Evolutionary conservation across 2,113 vertebrate genomes (phyloP).

Genomic region (Perognathus longimembris): DNA sequence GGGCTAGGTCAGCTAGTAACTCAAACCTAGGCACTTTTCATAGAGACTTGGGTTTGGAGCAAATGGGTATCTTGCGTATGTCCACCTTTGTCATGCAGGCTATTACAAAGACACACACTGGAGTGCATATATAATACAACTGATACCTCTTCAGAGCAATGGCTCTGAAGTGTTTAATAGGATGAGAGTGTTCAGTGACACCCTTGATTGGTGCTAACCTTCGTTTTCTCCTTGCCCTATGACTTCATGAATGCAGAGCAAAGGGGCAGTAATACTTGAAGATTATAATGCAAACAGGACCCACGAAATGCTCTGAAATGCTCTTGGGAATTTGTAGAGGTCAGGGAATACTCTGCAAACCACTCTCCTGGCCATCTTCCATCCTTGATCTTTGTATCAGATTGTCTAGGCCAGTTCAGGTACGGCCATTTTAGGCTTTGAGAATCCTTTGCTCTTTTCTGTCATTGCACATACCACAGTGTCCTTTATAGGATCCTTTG

Average conservation of each 20-base stretch:
- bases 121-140: not conserved
- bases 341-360: not conserved
- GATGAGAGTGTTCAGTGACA: not conserved
- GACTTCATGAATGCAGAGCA: not conserved
- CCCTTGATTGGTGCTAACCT: not conserved
- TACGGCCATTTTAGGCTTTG: fast-evolving
- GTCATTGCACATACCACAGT: fast-evolving
- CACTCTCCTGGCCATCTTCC: not conserved
- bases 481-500: not conserved
- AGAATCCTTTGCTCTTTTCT: not conserved
- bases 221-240: no score
- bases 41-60: not conserved
- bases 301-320: fast-evolving
- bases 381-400: not conserved
- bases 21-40: not conserved
- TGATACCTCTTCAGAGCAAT: not conserved
- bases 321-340: not conserved
- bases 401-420: not conserved
- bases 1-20: not conserved
- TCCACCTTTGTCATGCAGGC: not conserved
- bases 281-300: not conserved
- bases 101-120: not conserved
- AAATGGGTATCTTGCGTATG: no score
- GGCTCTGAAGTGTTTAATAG: not conserved
- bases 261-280: not conserved